Percentiles rank a stretch among this genome's conserved stretches.
Conservation (phyloP, 2,113 vertebrate genomes). For the Meles meles region DNA sequence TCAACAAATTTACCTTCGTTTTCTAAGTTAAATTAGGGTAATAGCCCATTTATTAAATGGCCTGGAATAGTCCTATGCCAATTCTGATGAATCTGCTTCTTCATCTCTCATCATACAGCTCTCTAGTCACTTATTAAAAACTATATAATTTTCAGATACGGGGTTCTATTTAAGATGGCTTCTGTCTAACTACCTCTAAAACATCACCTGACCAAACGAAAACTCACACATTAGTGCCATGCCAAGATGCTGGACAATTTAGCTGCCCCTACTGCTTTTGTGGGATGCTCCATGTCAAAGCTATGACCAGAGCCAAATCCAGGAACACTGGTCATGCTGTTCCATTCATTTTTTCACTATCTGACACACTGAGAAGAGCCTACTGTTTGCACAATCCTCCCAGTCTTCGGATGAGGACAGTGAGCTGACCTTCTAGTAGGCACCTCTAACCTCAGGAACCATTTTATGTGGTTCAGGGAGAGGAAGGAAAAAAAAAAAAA, state of each 20-base stretch:
- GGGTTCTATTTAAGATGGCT: background rate
- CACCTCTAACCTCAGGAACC: background rate
- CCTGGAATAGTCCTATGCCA: background rate
- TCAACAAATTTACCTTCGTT: background rate
- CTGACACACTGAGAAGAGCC: background rate
- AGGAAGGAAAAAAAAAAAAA: background rate
- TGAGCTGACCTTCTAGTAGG: background rate
- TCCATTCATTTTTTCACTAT: background rate
- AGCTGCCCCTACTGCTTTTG: background rate
- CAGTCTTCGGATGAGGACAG: background rate
- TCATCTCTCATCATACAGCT: background rate
- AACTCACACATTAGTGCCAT: background rate
- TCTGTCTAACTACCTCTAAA: background rate
- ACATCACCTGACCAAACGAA: background rate
- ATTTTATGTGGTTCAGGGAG: background rate
- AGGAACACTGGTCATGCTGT: background rate
- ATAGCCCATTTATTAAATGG: background rate
- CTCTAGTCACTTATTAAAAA: background rate
- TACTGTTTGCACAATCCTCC: background rate
- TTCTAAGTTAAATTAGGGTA: background rate
- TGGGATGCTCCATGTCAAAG: background rate
- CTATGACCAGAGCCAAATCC: background rate
- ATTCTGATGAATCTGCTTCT: background rate
- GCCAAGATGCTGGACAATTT: background rate
- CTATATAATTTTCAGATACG: background rate